A percentile compares a stretch with the other conserved stretches of the same genome.
Evolutionary conservation across 2,113 vertebrate species (phyloP).

Genomic region (Erinaceus europaeus): DNA sequence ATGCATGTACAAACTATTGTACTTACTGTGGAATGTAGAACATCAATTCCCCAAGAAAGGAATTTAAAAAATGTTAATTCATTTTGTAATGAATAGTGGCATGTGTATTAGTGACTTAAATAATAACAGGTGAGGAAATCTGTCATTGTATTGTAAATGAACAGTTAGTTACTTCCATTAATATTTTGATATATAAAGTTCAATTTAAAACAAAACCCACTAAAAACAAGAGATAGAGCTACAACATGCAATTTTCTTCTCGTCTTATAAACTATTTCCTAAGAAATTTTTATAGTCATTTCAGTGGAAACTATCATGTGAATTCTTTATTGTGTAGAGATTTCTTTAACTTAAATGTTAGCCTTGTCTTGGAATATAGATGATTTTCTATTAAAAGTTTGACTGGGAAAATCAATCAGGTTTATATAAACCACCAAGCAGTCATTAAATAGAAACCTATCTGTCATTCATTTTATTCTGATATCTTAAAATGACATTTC

Average conservation of each 20-base stretch:
- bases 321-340: conserved; percentile 11
- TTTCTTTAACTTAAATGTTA: conserved; percentile 48
- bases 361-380: conserved; percentile 34
- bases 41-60: too few species aligned
- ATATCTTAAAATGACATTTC: conserved; percentile 34
- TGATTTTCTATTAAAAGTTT: conserved; percentile 32
- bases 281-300: background rate
- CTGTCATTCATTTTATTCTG: conserved; percentile 33
- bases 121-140: background rate
- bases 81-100: background rate
- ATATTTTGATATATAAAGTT: background rate
- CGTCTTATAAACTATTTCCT: background rate
- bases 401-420: conserved; percentile 26
- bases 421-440: conserved; percentile 15
- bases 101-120: background rate
- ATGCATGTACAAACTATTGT: too few species aligned
- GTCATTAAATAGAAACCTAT: conserved; percentile 39
- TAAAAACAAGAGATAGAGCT: background rate
- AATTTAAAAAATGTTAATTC: too few species aligned
- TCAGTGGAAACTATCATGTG: background rate
- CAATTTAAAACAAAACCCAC: background rate
- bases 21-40: too few species aligned
- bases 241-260: background rate
- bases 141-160: background rate
- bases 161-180: background rate